Percentiles rank a stretch among this genome's conserved stretches.
Conservation (phyloP, 2,113 vertebrate species). For the Smithornis capensis region DNA sequence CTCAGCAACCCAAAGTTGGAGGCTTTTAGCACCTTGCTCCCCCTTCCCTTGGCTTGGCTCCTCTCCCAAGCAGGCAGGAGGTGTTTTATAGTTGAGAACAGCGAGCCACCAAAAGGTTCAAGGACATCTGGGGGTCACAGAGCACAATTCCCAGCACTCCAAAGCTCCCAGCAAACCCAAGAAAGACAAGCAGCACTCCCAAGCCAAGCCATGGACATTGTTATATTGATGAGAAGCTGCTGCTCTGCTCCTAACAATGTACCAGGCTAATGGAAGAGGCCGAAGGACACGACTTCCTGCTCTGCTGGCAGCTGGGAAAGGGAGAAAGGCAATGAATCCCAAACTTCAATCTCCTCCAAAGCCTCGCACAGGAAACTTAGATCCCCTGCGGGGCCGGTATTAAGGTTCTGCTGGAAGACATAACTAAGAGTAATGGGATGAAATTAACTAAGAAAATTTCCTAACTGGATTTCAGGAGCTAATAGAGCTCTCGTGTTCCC, state of each 20-base stretch:
- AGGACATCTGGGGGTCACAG: not conserved
- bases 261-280: slow-evolving; percentile 44
- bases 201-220: not conserved
- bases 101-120: not conserved
- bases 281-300: slow-evolving; percentile 53
- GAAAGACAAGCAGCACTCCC: not conserved
- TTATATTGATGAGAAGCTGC: slow-evolving; percentile 34
- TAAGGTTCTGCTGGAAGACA: slow-evolving; percentile 59
- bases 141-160: not conserved
- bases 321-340: slow-evolving; percentile 53
- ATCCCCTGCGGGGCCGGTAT: slow-evolving; percentile 47
- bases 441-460: slow-evolving; percentile 68
- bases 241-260: slow-evolving; percentile 11
- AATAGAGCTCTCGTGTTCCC: slow-evolving; percentile 57
- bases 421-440: slow-evolving; percentile 69
- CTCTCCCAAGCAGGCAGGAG: not conserved
- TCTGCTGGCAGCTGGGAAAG: slow-evolving; percentile 46
- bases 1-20: not conserved
- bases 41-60: not conserved
- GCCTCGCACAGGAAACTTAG: slow-evolving; percentile 61
- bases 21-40: not conserved
- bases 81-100: not conserved
- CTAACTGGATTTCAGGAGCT: slow-evolving; percentile 67
- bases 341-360: slow-evolving; percentile 55
- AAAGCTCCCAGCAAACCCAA: not conserved